Evolutionary conservation across 1,140 invertebrate genomes (phyloP), one percentile per base, ranked within the genome.

Genomic region (Ips nitidus): DNA sequence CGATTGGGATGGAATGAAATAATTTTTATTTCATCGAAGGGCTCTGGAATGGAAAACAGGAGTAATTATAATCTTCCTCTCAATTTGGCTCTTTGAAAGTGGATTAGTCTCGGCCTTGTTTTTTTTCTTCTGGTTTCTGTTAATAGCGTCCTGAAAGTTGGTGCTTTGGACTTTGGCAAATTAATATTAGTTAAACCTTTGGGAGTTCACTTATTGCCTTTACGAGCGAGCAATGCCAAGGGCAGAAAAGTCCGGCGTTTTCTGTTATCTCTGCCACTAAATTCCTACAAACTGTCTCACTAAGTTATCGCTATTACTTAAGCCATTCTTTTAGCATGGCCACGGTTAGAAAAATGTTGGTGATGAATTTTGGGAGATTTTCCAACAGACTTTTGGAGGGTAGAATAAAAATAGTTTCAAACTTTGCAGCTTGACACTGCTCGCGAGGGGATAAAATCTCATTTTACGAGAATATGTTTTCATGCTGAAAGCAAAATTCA

Each of bases 251-350:
- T 50, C 7, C 6, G 45, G 45, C 45, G 22, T 50, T 50, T 50
- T 50, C 45, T 50, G 6, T 50, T 50, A 50, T 50, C 45, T 50
- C 45, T 50, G 45, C 6, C 52, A 55, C n/a, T 55, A 55, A 55
- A 55, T 55, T 55, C 52, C 37, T n/a, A 55, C 8, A 7, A 55
- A 55, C 37, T 55, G 52, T 55, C 52, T 37, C 37, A 55, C n/a
- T 55, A 55, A 55, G 8, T 55, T 55, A 55, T 55, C 52, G 52
- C 37, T 55, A 55, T 38, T 55, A 55, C 52, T 55, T 55, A 55
- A 55, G 52, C 52, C 22, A 22, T 22, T 22, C 22, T 22, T 22
- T 22, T 22, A 22, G n/a, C n/a, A 55, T 55, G 5, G 8, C n/a
- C 5, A 37, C 37, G 52, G 52, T 22, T 55, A 36, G 52, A 55